Conservation (phyloP, 2,888 invertebrate genomes). For the Pseudolycoriella hygida region DNA sequence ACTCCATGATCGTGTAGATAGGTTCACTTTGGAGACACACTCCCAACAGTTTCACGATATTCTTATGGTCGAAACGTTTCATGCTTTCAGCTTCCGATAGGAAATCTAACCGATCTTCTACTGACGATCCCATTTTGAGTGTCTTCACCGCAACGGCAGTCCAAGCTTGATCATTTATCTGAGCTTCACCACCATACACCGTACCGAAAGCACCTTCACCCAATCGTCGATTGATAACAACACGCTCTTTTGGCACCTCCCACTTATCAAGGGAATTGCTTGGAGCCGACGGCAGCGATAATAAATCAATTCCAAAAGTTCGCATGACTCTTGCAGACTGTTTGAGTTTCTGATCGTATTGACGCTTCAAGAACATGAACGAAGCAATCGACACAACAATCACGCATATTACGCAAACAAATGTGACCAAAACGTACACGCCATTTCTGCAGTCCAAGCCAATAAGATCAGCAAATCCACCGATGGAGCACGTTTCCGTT, state of each 20-base stretch:
- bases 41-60: constrained; percentile 68
- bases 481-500: constrained; percentile 44
- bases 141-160: constrained; percentile 79
- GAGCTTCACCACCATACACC: constrained; percentile 72
- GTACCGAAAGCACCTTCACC: constrained; percentile 87
- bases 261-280: constrained; percentile 56
- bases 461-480: constrained; percentile 46
- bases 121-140: constrained; percentile 60
- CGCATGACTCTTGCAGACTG: constrained; percentile 49
- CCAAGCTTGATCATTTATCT: constrained; percentile 51
- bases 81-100: constrained; percentile 85
- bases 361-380: constrained; percentile 44
- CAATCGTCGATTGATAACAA: constrained; percentile 69
- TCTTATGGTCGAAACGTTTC: constrained; percentile 82
- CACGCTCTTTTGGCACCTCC: constrained; percentile 69
- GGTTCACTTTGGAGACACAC: constrained; percentile 78
- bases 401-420: constrained; percentile 39
- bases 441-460: constrained; percentile 48
- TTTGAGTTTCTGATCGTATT: constrained; percentile 48
- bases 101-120: constrained; percentile 80
- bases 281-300: constrained; percentile 29
- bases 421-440: constrained; percentile 43
- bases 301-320: constrained; percentile 45
- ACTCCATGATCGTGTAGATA: constrained; percentile 84
- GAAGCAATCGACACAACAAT: constrained; percentile 36